Evolutionary conservation across 2,113 vertebrate genomes (phyloP).

Genomic region (Atherinomorus stipes): DNA sequence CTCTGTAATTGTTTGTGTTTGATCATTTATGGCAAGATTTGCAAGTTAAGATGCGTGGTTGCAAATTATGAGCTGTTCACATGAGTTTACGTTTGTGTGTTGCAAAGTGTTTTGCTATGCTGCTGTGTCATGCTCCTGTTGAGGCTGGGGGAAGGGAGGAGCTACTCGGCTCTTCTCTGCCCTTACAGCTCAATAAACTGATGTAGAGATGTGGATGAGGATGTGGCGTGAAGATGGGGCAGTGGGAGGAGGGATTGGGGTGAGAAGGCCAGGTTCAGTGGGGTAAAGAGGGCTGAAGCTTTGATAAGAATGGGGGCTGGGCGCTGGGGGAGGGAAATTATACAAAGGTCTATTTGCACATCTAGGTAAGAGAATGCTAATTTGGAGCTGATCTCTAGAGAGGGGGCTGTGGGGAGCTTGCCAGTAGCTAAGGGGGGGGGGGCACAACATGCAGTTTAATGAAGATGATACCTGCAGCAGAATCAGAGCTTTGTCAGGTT

Average conservation of each 20-base stretch:
- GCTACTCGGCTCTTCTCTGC: conserved; percentile 29
- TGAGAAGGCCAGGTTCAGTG: conserved; percentile 18
- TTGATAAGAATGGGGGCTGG: not conserved
- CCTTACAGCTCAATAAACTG: conserved; percentile 29
- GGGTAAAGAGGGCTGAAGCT: not conserved
- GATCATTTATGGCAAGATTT: not conserved
- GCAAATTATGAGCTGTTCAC: not conserved
- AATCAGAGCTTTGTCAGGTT: conserved; percentile 36
- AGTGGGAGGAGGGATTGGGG: conserved; percentile 11
- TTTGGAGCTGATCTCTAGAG: conserved; percentile 4
- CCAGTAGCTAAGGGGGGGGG: conserved; percentile 7
- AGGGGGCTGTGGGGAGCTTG: conserved; percentile 31
- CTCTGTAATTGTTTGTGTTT: not conserved
- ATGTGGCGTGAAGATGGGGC: conserved; percentile 31
- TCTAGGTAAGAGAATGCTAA: not conserved
- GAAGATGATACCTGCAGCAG: conserved; percentile 44
- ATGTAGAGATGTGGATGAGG: conserved; percentile 43
- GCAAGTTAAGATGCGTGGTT: not conserved
- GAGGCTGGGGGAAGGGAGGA: conserved; percentile 66
- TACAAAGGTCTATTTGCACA: not conserved
- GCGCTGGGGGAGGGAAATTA: not conserved
- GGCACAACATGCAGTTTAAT: conserved; percentile 38
- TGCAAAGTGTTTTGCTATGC: conserved; percentile 57
- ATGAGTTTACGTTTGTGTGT: conserved; percentile 37
- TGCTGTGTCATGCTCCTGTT: conserved; percentile 81